Evolutionary conservation across 2,113 vertebrate genomes (phyloP).

Genomic region (Labeo catla): DNA sequence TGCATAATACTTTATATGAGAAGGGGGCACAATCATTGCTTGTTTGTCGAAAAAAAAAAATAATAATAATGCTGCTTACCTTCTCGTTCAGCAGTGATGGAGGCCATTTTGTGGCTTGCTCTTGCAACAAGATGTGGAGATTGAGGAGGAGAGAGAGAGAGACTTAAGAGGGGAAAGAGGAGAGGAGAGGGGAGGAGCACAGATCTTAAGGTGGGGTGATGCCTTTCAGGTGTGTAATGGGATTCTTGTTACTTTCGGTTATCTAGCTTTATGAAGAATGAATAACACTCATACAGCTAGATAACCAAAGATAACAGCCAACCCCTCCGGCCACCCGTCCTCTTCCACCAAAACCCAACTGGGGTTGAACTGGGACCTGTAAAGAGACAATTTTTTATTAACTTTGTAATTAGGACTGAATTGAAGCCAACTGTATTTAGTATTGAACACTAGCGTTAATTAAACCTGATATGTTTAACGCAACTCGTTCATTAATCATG

Average conservation of each 20-base stretch:
- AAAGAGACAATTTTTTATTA: conserved; percentile 57
- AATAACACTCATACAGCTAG: conserved; percentile 88
- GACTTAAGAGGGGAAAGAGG: background rate
- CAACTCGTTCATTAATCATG: background rate
- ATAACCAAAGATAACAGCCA: conserved; percentile 89
- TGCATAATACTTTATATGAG: conserved; percentile 10
- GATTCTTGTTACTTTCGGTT: conserved; percentile 97
- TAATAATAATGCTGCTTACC: conserved; percentile 48
- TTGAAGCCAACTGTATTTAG: conserved; percentile 41
- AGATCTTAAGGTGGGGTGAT: conserved; percentile 32
- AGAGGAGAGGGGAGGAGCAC: conserved; percentile 5
- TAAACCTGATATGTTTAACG: conserved; percentile 41
- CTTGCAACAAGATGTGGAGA: conserved; percentile 22
- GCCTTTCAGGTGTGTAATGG: conserved; percentile 95
- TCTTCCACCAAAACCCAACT: conserved; percentile 60
- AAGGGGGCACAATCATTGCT: background rate
- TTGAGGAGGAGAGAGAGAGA: conserved; percentile 21
- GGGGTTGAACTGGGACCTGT: conserved; percentile 65
- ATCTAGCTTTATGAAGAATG: conserved; percentile 90
- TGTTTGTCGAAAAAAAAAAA: background rate
- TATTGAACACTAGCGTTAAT: conserved; percentile 32
- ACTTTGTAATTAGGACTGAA: conserved; percentile 31
- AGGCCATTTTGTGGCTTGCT: conserved; percentile 39
- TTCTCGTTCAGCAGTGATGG: conserved; percentile 10
- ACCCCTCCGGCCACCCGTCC: conserved; percentile 81